phyloP scores from a whole-genome alignment of 2,888 invertebrate species.

The Eupithecia subumbrata region DNA sequence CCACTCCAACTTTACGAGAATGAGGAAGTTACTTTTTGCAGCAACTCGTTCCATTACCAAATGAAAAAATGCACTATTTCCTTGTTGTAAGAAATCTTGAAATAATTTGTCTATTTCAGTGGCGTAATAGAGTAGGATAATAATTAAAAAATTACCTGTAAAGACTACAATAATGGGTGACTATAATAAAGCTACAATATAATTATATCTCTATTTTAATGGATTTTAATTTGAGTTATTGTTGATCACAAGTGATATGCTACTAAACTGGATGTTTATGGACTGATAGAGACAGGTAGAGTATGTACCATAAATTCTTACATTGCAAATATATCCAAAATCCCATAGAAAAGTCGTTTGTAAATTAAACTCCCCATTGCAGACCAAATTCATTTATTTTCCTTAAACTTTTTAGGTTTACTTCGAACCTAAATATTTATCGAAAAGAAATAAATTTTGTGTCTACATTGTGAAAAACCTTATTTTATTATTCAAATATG shows the following conservation, averaged over 20 bases:
- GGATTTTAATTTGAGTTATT: background rate
- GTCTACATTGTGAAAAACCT: background rate
- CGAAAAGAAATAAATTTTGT: background rate
- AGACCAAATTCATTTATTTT: background rate
- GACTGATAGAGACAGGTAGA: background rate
- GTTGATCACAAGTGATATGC: background rate
- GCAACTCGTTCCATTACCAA: slow-evolving; percentile 27
- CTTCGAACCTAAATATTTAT: too few relatives aligned
- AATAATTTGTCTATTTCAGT: background rate
- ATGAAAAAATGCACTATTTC: slow-evolving; percentile 22
- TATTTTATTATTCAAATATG: background rate
- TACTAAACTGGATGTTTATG: background rate
- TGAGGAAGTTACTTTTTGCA: slow-evolving; percentile 52
- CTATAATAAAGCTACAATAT: too few relatives aligned
- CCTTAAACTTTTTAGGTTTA: background rate
- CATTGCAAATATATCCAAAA: background rate
- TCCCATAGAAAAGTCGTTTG: background rate
- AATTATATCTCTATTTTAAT: background rate
- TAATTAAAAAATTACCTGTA: too few relatives aligned
- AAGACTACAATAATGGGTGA: too few relatives aligned
- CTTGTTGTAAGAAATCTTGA: slow-evolving; percentile 15
- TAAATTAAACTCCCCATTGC: background rate
- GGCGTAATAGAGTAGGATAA: too few relatives aligned
- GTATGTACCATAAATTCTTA: background rate
- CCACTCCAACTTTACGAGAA: slow-evolving; percentile 54